Conservation (phyloP, 2,113 vertebrate species). For the Setophaga coronata region DNA sequence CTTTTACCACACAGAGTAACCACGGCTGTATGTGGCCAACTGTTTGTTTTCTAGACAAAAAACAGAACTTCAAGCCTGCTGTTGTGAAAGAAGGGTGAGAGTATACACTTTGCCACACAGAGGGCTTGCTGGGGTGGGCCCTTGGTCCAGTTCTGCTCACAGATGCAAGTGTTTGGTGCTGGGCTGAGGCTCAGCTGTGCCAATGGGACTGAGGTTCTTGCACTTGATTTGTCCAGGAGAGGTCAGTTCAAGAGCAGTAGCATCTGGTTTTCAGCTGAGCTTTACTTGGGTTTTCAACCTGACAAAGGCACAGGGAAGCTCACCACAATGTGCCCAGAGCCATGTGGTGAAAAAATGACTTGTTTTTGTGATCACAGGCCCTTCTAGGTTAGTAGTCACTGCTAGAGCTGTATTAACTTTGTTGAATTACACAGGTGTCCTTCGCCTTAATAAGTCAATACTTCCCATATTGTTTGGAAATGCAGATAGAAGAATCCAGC, state of each 20-base stretch:
- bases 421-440: not conserved
- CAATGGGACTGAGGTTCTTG: not conserved
- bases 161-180: not conserved
- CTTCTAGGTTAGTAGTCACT: not conserved
- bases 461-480: not conserved
- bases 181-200: not conserved
- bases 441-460: not conserved
- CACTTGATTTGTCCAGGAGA: not conserved
- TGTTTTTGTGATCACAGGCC: not conserved
- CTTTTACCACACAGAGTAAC: not conserved
- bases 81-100: not conserved
- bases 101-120: rapidly evolving
- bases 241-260: not conserved
- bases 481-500: not conserved
- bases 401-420: not conserved
- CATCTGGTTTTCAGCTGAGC: not conserved
- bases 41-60: not conserved
- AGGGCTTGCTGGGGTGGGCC: not conserved
- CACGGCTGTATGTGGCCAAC: not conserved
- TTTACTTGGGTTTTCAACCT: not conserved
- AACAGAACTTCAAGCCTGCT: not conserved
- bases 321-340: not conserved
- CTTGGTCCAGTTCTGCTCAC: not conserved
- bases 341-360: not conserved
- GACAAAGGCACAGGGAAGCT: not conserved